Evolutionary conservation across 1,140 invertebrate genomes (phyloP).

Genomic region (Dolichoris vasculosae): DNA sequence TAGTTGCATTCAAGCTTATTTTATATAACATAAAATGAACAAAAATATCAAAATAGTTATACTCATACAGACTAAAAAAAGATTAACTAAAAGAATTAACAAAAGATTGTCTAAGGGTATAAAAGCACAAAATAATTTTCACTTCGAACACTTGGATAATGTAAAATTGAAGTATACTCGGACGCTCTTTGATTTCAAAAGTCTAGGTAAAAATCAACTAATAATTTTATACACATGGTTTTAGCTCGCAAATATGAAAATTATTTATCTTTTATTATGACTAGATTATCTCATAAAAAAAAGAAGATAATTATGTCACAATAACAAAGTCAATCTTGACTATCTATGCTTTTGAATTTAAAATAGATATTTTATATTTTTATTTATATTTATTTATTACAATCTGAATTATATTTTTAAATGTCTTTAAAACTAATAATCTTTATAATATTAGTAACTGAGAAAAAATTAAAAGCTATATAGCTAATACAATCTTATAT

Average conservation of each 20-base stretch:
- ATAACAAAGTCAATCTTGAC: slow-evolving; percentile 38
- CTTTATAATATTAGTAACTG: no score
- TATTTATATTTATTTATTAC: no score
- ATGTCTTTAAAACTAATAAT: no score
- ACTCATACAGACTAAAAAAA: neutral
- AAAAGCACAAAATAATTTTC: slow-evolving; percentile 33
- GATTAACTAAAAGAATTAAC: neutral
- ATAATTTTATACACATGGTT: neutral
- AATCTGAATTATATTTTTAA: no score
- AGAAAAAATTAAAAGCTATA: no score
- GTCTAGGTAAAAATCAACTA: no score
- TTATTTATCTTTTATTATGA: no score
- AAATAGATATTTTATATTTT: no score
- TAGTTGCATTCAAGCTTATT: neutral
- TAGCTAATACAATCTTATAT: no score
- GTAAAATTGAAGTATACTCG: slow-evolving; percentile 37
- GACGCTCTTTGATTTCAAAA: neutral
- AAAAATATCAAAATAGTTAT: neutral
- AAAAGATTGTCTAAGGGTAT: neutral
- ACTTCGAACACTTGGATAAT: slow-evolving; percentile 27
- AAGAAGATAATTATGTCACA: neutral
- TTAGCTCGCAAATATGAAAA: neutral
- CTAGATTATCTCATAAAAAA: no score
- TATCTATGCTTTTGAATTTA: no score
- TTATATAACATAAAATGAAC: neutral